These are phyloP conservation scores for Xanthia togata DNA, from an alignment of 2,888 invertebrate species.

Conservation along the genomic window DNA sequence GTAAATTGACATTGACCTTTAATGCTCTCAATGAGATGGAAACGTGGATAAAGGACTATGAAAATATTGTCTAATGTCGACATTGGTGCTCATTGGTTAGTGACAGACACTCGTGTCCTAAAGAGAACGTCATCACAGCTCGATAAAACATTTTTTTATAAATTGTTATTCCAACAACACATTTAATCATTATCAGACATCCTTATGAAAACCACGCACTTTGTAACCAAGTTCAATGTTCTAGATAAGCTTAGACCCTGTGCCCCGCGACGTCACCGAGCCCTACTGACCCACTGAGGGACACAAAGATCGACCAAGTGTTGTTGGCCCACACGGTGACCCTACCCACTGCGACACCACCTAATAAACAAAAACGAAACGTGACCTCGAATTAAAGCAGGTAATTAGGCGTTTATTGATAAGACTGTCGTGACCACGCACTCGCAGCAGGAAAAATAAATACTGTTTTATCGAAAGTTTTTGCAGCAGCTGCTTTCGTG, in stretches of 20 bases:
- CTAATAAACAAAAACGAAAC: background rate
- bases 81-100: no score
- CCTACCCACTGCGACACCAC: background rate
- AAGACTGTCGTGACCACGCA: slow-evolving; percentile 40
- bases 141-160: background rate
- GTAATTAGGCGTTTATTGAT: slow-evolving; percentile 54
- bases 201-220: slow-evolving; percentile 23
- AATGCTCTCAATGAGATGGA: background rate
- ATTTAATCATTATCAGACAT: background rate
- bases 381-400: slow-evolving; percentile 47
- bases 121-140: no score
- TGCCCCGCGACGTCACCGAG: slow-evolving; percentile 3
- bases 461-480: slow-evolving; percentile 13
- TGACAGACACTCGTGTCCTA: no score
- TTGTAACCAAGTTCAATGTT: slow-evolving; percentile 54
- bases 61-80: background rate
- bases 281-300: slow-evolving; percentile 43
- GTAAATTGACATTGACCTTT: slow-evolving; percentile 27
- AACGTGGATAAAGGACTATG: background rate
- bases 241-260: slow-evolving; percentile 40
- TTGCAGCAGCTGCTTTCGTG: slow-evolving; percentile 32
- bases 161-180: background rate
- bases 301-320: slow-evolving; percentile 54
- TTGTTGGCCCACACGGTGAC: slow-evolving; percentile 27
- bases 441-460: slow-evolving; percentile 30